phyloP scores from a whole-genome alignment of 1,140 invertebrate genomes.

The Orchesella cincta region DNA sequence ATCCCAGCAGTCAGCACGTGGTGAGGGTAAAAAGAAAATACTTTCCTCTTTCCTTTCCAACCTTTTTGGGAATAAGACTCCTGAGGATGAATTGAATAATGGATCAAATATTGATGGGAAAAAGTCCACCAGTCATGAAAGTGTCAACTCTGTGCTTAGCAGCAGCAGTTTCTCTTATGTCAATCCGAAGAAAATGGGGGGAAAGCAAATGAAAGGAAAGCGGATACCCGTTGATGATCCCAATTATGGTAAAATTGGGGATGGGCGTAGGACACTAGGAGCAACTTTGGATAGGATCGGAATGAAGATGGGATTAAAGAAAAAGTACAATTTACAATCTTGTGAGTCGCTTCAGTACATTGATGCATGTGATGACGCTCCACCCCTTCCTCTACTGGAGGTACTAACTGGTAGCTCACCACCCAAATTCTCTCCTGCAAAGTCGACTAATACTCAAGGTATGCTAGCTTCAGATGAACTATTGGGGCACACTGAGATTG shows the following conservation, averaged over 20 bases:
- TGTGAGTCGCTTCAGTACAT: conserved; percentile 46
- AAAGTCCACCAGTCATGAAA: conserved; percentile 25
- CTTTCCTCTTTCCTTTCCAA: conserved; percentile 29
- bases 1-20: neutral
- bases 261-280: conserved; percentile 3
- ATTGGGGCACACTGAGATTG: neutral
- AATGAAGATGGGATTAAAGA: conserved; percentile 47
- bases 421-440: neutral
- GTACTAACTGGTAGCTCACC: neutral
- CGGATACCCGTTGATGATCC: conserved; percentile 44
- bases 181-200: conserved; percentile 38
- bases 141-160: conserved; percentile 44
- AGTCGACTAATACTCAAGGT: neutral
- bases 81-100: neutral
- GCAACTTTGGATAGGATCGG: conserved; percentile 45
- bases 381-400: neutral
- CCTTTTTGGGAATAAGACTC: conserved; percentile 26
- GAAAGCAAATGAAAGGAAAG: conserved; percentile 32
- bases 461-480: neutral
- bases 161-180: conserved; percentile 48
- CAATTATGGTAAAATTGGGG: neutral
- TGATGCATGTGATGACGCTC: conserved; percentile 2
- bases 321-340: conserved; percentile 50
- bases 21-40: conserved; percentile 36
- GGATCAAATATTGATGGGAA: neutral